A percentile compares a stretch with the other conserved stretches of the same genome.
Conservation (phyloP, 2,888 invertebrate genomes). For the Drosophila subquinaria region DNA sequence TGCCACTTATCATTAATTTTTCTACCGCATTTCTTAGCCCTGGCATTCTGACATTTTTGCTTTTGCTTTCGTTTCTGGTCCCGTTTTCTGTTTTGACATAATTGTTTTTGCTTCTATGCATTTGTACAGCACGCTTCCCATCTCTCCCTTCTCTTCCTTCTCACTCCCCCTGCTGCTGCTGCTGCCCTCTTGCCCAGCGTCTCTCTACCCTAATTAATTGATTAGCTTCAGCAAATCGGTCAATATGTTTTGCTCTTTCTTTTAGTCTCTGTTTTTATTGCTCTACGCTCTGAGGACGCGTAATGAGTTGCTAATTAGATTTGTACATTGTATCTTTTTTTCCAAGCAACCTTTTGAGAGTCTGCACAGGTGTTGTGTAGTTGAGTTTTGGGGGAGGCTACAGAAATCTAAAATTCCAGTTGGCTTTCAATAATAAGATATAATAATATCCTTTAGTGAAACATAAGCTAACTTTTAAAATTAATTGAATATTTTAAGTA, state of each 20-base stretch:
- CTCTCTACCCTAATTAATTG: constrained; percentile 82
- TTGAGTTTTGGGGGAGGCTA: not conserved
- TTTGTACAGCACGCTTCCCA: constrained; percentile 11
- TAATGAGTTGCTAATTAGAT: constrained; percentile 84
- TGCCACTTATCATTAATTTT: constrained; percentile 80
- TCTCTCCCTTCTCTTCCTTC: not conserved
- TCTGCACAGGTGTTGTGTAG: constrained; percentile 40
- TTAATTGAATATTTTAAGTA: not conserved
- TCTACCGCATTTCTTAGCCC: constrained; percentile 67
- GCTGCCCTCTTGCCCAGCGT: constrained; percentile 21
- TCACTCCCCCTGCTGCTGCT: constrained; percentile 5
- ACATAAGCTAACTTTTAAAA: not conserved
- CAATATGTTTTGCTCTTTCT: constrained; percentile 78
- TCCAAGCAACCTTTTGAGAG: constrained; percentile 32
- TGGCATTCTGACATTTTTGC: constrained; percentile 83
- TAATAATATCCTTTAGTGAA: not conserved
- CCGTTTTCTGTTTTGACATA: constrained; percentile 67
- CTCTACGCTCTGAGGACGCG: constrained; percentile 41
- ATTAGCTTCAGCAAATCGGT: constrained; percentile 85
- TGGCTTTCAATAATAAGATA: not conserved
- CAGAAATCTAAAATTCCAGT: not conserved
- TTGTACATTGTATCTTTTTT: constrained; percentile 65
- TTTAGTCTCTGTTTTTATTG: constrained; percentile 54
- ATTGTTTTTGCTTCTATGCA: constrained; percentile 67
- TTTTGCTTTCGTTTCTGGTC: constrained; percentile 49